Conservation (phyloP, 2,797 vertebrate genomes). For the Brachymystax lenok region DNA sequence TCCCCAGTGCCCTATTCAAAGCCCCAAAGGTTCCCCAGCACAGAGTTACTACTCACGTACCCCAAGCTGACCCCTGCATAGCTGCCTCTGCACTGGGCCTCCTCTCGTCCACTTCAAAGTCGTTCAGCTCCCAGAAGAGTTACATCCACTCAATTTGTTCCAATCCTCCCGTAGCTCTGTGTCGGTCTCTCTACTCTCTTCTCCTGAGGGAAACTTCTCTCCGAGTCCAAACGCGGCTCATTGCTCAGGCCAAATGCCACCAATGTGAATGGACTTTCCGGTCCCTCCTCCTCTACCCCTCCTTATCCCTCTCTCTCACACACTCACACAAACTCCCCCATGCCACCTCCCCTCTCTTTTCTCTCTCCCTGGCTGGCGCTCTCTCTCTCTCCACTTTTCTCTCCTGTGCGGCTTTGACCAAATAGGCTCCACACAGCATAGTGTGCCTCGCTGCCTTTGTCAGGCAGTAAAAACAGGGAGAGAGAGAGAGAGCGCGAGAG, state of each 20-base stretch:
- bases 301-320: slow-evolving; percentile 31
- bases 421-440: slow-evolving; percentile 49
- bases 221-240: slow-evolving; percentile 22
- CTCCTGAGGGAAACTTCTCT: slow-evolving; percentile 56
- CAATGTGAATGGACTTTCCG: slow-evolving; percentile 66
- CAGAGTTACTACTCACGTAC: slow-evolving; percentile 34
- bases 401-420: slow-evolving; percentile 53
- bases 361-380: background rate
- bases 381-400: slow-evolving; percentile 19
- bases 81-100: slow-evolving; percentile 42
- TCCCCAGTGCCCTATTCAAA: background rate
- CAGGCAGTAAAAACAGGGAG: slow-evolving; percentile 33
- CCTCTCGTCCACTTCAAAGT: slow-evolving; percentile 34
- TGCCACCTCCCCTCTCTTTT: background rate
- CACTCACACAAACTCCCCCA: slow-evolving; percentile 12
- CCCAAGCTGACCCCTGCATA: slow-evolving; percentile 55
- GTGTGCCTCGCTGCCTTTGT: slow-evolving; percentile 55
- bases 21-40: background rate
- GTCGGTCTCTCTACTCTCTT: slow-evolving; percentile 29
- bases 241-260: slow-evolving; percentile 58
- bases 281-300: slow-evolving; percentile 28
- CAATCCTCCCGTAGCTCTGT: slow-evolving; percentile 42
- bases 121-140: slow-evolving; percentile 30
- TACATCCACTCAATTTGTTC: slow-evolving; percentile 25
- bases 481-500: background rate